These are phyloP conservation scores for Drosophila sulfurigaster DNA, from an alignment of 1,140 invertebrate genomes.

Conservation along the genomic window DNA sequence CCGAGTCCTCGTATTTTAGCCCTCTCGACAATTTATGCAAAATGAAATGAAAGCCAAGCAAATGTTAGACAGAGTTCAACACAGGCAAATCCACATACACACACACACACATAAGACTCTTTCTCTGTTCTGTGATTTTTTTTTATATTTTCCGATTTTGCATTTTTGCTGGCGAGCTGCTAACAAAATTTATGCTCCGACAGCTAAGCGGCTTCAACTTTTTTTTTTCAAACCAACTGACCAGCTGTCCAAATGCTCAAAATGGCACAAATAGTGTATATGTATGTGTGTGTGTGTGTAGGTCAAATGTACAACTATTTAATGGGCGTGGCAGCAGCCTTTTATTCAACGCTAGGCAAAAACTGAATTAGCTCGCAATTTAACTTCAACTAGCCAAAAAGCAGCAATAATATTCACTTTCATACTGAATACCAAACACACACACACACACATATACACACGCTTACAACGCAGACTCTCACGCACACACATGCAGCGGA, in stretches of 20 bases:
- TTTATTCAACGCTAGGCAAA: not conserved
- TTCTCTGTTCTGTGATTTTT: conserved; percentile 3
- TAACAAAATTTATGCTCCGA: conserved; percentile 41
- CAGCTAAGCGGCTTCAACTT: conserved; percentile 42
- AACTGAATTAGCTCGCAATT: conserved; percentile 25
- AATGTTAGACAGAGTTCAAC: conserved; percentile 26
- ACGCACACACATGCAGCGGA: no score
- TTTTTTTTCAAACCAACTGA: conserved; percentile 18
- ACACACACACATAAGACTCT: not conserved
- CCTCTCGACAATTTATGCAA: conserved; percentile 49
- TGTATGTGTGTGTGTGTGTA: not conserved
- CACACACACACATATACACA: not conserved
- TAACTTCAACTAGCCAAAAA: conserved; percentile 13
- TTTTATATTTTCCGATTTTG: conserved; percentile 33
- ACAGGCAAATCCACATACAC: conserved; percentile 8
- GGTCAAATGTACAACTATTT: conserved; percentile 3
- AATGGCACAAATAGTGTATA: not conserved
- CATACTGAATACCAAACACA: not conserved
- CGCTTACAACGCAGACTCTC: not conserved
- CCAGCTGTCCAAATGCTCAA: conserved; percentile 13
- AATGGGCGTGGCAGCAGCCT: conserved; percentile 1
- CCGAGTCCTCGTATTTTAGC: conserved; percentile 40
- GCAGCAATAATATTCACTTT: not conserved
- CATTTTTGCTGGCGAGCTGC: conserved; percentile 15
- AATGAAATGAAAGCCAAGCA: conserved; percentile 47